These are phyloP conservation scores for Nycticebus coucang DNA, from an alignment of 2,113 vertebrate species.

Conservation along the genomic window DNA sequence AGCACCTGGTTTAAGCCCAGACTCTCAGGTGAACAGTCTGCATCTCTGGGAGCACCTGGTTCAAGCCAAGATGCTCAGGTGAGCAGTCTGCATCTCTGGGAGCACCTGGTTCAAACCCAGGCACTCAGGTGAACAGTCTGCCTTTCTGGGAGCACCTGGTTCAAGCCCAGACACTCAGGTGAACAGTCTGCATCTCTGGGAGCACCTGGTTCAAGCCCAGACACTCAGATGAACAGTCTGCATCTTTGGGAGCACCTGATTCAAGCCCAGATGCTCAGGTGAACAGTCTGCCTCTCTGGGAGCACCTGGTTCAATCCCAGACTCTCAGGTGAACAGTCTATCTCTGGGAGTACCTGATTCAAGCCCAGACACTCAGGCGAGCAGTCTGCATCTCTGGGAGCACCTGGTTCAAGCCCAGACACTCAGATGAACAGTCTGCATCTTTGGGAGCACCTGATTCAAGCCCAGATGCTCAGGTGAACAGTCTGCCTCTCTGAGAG, in stretches of 20 bases:
- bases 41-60: not conserved
- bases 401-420: not conserved
- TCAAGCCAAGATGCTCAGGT: not conserved
- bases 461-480: not conserved
- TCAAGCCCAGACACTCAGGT: no score
- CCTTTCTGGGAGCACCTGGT: not conserved
- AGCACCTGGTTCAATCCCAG: not conserved
- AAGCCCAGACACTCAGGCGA: no score
- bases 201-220: not conserved
- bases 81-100: not conserved
- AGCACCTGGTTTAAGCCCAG: not conserved
- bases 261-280: no score
- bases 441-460: not conserved
- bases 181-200: no score
- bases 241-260: not conserved
- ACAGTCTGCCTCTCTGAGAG: not conserved
- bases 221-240: not conserved
- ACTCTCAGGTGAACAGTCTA: fast-evolving
- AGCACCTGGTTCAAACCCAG: not conserved
- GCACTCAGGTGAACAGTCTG: not conserved
- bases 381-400: not conserved
- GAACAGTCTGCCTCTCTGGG: no score
- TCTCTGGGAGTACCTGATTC: not conserved
- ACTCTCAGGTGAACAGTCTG: not conserved
- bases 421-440: not conserved